phyloP scores from a whole-genome alignment of 2,888 invertebrate genomes.

The Morpho helenor region DNA sequence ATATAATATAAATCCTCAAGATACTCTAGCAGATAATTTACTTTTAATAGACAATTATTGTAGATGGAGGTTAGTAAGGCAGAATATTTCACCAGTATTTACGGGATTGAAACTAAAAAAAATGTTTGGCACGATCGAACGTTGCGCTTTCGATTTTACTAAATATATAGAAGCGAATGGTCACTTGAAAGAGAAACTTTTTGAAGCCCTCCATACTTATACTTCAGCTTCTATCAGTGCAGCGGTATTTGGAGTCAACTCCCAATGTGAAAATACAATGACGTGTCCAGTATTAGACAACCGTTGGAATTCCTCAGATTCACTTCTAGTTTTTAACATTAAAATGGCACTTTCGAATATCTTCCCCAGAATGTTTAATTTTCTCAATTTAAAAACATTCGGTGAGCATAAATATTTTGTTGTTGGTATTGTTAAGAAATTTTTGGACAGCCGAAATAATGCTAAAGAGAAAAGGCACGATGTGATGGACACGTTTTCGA shows the following conservation, averaged over 20 bases:
- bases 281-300: constrained; percentile 53
- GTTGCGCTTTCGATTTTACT: constrained; percentile 49
- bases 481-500: constrained; percentile 52
- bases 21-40: constrained; percentile 48
- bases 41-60: constrained; percentile 47
- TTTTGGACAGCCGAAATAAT: constrained; percentile 40
- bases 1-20: constrained; percentile 40
- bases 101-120: constrained; percentile 54
- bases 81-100: constrained; percentile 59
- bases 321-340: constrained; percentile 32
- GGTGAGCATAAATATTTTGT: constrained; percentile 51
- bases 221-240: constrained; percentile 54
- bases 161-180: constrained; percentile 37
- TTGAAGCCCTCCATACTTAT: constrained; percentile 45
- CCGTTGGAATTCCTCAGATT: constrained; percentile 40
- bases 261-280: constrained; percentile 47
- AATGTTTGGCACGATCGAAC: constrained; percentile 57
- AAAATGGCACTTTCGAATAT: constrained; percentile 33
- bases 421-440: constrained; percentile 45
- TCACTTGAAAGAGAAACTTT: constrained; percentile 38
- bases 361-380: constrained; percentile 39
- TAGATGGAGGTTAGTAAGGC: constrained; percentile 56
- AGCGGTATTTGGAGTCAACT: constrained; percentile 63
- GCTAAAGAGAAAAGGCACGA: constrained; percentile 39
- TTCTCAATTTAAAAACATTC: constrained; percentile 44